These are phyloP conservation scores for Rhyacophila brunnea DNA, from an alignment of 1,140 invertebrate species.

Conservation along the genomic window DNA sequence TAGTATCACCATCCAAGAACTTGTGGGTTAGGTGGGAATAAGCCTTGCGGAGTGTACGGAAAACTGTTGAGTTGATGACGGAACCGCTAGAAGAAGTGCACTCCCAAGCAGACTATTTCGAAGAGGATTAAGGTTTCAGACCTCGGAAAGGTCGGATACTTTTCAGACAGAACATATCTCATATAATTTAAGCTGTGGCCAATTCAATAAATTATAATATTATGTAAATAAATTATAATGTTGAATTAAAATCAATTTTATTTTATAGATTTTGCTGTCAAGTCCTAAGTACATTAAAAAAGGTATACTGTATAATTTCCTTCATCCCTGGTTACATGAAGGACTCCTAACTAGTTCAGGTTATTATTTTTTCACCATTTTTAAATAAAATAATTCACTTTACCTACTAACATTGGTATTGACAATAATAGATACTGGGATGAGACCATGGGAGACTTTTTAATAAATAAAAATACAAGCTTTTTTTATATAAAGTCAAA, in stretches of 20 bases:
- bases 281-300: slow-evolving; percentile 60
- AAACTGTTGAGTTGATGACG: too few relatives aligned
- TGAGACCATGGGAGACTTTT: too few relatives aligned
- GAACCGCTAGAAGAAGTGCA: too few relatives aligned
- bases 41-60: too few relatives aligned
- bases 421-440: background rate
- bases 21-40: too few relatives aligned
- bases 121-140: too few relatives aligned
- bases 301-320: slow-evolving; percentile 58
- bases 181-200: background rate
- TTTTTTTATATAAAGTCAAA: background rate
- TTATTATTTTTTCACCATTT: background rate
- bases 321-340: slow-evolving; percentile 57
- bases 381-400: background rate
- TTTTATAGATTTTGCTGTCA: slow-evolving; percentile 54
- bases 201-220: background rate
- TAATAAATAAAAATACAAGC: background rate
- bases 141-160: too few relatives aligned
- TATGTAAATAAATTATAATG: background rate
- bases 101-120: too few relatives aligned
- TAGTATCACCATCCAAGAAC: too few relatives aligned
- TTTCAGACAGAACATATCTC: too few relatives aligned
- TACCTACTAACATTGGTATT: background rate
- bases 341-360: slow-evolving; percentile 61
- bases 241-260: background rate